Conservation (phyloP, 2,888 invertebrate species). For the Dascillus cervinus region DNA sequence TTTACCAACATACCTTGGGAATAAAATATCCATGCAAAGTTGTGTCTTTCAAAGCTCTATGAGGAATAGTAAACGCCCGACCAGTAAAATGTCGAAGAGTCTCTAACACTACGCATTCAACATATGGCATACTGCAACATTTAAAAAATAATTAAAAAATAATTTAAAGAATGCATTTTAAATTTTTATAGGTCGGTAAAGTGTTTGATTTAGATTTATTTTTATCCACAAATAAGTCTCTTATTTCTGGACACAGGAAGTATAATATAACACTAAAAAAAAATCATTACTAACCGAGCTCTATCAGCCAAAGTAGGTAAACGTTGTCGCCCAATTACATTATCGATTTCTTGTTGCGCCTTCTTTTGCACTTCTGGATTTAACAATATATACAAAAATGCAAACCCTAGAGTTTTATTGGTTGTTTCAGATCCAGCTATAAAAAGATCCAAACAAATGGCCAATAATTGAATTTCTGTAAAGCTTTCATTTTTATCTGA, state of each 20-base stretch:
- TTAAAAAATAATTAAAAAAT: no score
- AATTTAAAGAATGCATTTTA: not conserved
- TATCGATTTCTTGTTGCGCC: conserved; percentile 71
- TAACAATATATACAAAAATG: conserved; percentile 65
- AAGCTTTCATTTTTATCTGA: conserved; percentile 51
- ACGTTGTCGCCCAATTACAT: conserved; percentile 61
- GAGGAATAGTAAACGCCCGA: conserved; percentile 70
- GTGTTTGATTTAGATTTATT: no score
- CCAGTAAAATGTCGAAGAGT: conserved; percentile 74
- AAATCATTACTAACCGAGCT: conserved; percentile 57
- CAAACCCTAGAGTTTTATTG: conserved; percentile 68
- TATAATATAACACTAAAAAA: no score
- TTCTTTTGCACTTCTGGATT: conserved; percentile 65
- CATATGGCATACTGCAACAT: conserved; percentile 72
- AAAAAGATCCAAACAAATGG: conserved; percentile 78
- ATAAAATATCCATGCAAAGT: conserved; percentile 63
- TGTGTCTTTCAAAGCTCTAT: conserved; percentile 67
- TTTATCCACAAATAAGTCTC: no score
- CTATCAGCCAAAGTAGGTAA: conserved; percentile 64
- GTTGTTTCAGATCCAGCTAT: conserved; percentile 85
- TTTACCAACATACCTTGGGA: conserved; percentile 57
- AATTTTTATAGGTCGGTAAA: no score
- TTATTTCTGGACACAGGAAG: no score
- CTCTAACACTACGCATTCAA: conserved; percentile 71
- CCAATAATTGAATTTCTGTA: conserved; percentile 67